Base-by-base conservation (phyloP, 1,140 invertebrate genomes). In the Hyles euphorbiae region DNA sequence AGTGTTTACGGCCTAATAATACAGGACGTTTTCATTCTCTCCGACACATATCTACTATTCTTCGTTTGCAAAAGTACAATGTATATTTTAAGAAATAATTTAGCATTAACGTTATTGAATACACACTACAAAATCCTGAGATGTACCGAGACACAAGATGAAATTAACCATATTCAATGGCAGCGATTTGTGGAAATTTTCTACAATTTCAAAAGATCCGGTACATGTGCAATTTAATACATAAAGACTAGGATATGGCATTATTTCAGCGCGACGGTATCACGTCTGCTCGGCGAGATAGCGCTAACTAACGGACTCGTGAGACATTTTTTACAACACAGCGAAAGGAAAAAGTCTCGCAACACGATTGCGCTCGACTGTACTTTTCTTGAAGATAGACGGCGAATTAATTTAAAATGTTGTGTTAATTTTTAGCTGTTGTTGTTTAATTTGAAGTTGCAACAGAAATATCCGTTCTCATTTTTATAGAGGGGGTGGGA, bases 221-320 rank as follows among this genome's bases (percentile, higher is more conserved):
- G 4, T 12, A n/a, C 46, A 47, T 10, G 10, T n/a, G 10, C 46
- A 12, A n/a, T 11, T 12, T 47, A 47, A 12, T 11, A 47, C 46
- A n/a, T 5, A 8, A 40, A 40, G 22, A 22, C 22, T 22, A 2
- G n/a, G 46, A 48, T 9, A 48, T 48, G 46, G 53, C 34, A 53
- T 51, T 51, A 53, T 51, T 51, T 63, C 54, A 34, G 47, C 62
- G 50, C 67, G 66, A 70, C 43, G 67, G 71, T 74, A 75, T 61
- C 54, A 59, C 51, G 69, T 70, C 72, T 74, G 67, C 47, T 54
- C 60, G 53, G 58, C 63, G 64, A 72, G 77, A 80, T 77, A 80
- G 74, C 74, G 73, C 68, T 77, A 77, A 77, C 71, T 71, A 75
- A 63, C 64, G 61, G 61, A 53, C 60, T 61, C 61, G 54, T 60